Evolutionary conservation across 2,888 invertebrate species (phyloP), one percentile per base, ranked within the genome.

Genomic region (Sabatieria punctata): DNA sequence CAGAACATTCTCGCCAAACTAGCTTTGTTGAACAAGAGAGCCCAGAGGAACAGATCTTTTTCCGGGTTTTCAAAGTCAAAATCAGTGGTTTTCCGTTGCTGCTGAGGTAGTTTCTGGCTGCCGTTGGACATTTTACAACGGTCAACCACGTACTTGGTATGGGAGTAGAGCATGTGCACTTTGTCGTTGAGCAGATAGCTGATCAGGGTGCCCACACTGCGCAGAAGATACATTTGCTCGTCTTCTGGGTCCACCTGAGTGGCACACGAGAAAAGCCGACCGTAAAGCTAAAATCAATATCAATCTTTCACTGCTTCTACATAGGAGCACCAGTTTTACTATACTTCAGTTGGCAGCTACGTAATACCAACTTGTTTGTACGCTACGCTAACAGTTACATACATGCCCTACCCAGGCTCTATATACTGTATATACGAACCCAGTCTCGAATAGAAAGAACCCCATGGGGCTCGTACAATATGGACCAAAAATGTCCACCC

Each of bases 11-110:
- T 52, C 3, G 61, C 65, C 42, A 68, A 52, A n/a, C 58, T 57
- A 15, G 55, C 50, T 23, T 64, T 54, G 54, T 67, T 64, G 42
- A 66, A 55, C n/a, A 68, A 54, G 6, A 67, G 49, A 1, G 66
- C 61, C 65, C 66, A 67, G 2, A 65, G 44, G 50, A 68, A 65
- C 26, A 68, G 56, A 37, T 68, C 65, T 21, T 58, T 52, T 44
- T 63, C 61, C 8, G 66, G 45, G 21, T 39, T 3, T 25, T 27
- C 41, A 15, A 41, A 41, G 15, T 41, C 13, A 13, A 18, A 25
- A 4, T 21, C 33, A 13, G 33, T 33, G 11, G 33, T 13, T 33
- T 33, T 33, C 33, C 13, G 11, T n/a, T n/a, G 33, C 33, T 11
- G 33, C 33, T 33, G 15, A 15, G 30, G 8, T 15, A 30, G 30